Conservation (phyloP, 2,113 vertebrate genomes). For the Takifugu bimaculatus region DNA sequence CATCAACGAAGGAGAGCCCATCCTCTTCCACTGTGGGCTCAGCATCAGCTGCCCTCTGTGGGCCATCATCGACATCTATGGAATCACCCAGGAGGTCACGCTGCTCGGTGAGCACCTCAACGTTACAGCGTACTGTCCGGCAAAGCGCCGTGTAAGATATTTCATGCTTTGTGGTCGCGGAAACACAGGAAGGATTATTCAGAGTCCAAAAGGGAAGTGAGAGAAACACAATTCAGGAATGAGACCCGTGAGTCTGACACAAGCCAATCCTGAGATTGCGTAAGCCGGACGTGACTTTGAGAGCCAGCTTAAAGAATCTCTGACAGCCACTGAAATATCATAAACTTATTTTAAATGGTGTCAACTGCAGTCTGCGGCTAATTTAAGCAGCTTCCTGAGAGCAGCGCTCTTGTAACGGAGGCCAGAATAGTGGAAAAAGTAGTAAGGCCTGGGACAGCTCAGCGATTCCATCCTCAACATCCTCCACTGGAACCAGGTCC, state of each 20-base stretch:
- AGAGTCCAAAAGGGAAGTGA: conserved; percentile 9
- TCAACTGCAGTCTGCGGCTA: conserved; percentile 42
- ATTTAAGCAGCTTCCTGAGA: conserved; percentile 43
- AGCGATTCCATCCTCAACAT: neutral
- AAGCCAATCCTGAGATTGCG: neutral
- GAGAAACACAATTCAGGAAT: conserved; percentile 3
- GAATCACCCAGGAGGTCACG: conserved; percentile 96
- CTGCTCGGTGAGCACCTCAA: conserved; percentile 82
- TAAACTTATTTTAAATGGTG: conserved; percentile 38
- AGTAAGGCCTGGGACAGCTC: conserved; percentile 2
- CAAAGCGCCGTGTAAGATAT: neutral
- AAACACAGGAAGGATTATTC: conserved; percentile 1
- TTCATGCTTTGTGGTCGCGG: neutral
- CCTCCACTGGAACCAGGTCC: neutral
- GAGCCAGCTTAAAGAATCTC: conserved; percentile 1
- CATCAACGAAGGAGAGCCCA: conserved; percentile 90
- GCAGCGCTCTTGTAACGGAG: conserved; percentile 4
- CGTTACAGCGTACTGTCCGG: neutral
- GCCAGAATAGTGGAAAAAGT: conserved; percentile 8
- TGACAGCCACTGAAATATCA: conserved; percentile 19
- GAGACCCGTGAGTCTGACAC: neutral
- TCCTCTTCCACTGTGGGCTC: conserved; percentile 96
- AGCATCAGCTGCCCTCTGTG: conserved; percentile 92
- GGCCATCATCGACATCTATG: conserved; percentile 98
- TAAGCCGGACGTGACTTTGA: neutral